These are phyloP conservation scores for Tupaia chinensis DNA, from an alignment of 2,113 vertebrate genomes.

Conservation along the genomic window DNA sequence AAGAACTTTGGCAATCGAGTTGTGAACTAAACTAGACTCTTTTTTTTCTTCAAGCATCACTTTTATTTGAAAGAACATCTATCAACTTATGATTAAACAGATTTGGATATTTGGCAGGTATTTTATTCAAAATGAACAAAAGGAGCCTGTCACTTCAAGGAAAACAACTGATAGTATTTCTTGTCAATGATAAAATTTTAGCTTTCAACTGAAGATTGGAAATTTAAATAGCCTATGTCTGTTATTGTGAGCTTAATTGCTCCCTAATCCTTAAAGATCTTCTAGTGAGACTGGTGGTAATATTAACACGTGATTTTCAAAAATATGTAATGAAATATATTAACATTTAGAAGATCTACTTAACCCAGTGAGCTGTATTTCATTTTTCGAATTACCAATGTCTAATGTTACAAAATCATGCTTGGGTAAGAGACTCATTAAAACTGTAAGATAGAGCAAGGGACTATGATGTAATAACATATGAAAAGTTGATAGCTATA, in stretches of 20 bases:
- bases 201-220: slow-evolving; percentile 20
- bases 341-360: neutral
- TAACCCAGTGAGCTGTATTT: slow-evolving; percentile 26
- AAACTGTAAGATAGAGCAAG: neutral
- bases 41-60: neutral
- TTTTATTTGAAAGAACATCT: slow-evolving; percentile 56
- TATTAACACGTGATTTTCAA: neutral
- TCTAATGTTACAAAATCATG: neutral
- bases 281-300: neutral
- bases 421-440: neutral
- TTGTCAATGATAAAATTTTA: slow-evolving; percentile 9
- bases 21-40: neutral
- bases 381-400: slow-evolving; percentile 31
- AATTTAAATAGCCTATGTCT: slow-evolving; percentile 29
- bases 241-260: neutral
- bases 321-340: neutral
- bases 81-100: neutral
- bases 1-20: neutral
- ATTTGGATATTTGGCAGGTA: neutral
- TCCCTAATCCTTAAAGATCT: slow-evolving; percentile 1
- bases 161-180: neutral
- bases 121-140: slow-evolving; percentile 61
- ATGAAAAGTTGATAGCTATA: neutral
- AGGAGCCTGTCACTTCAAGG: neutral
- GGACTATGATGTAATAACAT: neutral